These are phyloP conservation scores for Aldabrachelys gigantea DNA, from an alignment of 2,113 vertebrate genomes.

Conservation along the genomic window DNA sequence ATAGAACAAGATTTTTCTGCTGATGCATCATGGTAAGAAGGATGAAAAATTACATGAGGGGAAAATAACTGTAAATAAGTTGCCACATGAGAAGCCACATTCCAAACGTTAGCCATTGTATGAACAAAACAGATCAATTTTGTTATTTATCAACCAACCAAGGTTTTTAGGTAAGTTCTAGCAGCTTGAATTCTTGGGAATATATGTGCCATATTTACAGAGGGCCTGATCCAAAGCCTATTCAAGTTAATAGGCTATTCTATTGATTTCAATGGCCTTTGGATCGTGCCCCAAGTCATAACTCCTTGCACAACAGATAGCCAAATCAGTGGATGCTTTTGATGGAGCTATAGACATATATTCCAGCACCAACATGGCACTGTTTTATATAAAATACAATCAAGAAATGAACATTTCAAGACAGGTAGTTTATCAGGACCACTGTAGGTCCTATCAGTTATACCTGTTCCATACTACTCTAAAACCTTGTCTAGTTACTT, in stretches of 20 bases:
- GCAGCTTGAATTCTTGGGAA: not conserved
- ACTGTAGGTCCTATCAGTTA: not conserved
- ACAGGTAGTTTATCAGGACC: not conserved
- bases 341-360: not conserved
- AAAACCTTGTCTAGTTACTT: not conserved
- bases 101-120: not conserved
- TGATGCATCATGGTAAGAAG: not conserved
- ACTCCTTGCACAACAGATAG: not conserved
- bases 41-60: not conserved
- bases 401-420: not conserved
- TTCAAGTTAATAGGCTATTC: not conserved
- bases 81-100: not conserved
- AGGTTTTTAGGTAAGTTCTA: not conserved
- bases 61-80: not conserved
- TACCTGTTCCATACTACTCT: not conserved
- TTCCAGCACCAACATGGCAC: not conserved
- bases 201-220: not conserved
- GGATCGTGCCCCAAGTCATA: not conserved
- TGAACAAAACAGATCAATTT: not conserved
- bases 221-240: not conserved
- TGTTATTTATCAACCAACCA: not conserved
- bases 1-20: not conserved
- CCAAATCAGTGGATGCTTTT: not conserved
- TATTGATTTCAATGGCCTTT: not conserved
- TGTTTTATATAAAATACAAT: not conserved